Percentiles rank a stretch among this genome's conserved stretches.
phyloP scores from a whole-genome alignment of 2,113 vertebrate genomes.

The Damaliscus lunatus region DNA sequence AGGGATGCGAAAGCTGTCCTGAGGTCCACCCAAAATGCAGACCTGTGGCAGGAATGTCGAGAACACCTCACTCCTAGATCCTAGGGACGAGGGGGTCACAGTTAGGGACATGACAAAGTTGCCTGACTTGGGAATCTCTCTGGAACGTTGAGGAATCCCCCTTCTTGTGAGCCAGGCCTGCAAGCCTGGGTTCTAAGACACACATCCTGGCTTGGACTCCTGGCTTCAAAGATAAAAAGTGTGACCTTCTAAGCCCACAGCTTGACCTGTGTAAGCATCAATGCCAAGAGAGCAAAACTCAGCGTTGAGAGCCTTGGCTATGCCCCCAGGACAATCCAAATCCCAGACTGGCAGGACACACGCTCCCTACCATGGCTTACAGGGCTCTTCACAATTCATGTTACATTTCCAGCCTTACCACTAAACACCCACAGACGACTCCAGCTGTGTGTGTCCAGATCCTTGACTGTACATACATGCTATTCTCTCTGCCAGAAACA shows the following conservation, averaged over 20 bases:
- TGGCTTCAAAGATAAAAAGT: neutral
- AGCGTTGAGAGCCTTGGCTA: neutral
- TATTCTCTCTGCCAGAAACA: neutral
- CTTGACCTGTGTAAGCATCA: neutral
- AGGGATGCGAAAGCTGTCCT: neutral
- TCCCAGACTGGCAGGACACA: neutral
- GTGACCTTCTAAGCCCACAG: neutral
- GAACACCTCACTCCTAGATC: neutral
- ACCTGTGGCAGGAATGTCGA: neutral
- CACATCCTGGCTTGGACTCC: neutral
- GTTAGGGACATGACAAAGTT: neutral
- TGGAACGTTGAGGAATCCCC: neutral
- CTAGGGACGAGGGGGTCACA: accelerated
- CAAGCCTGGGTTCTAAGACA: neutral
- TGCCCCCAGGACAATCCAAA: too few relatives aligned
- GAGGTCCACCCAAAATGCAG: accelerated
- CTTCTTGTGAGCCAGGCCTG: neutral
- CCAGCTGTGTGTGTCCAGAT: accelerated
- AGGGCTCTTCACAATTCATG: neutral
- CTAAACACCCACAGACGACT: neutral
- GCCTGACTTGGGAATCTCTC: neutral
- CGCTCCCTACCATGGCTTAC: neutral
- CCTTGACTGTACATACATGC: neutral
- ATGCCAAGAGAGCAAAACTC: neutral
- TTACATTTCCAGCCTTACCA: neutral